phyloP scores from a whole-genome alignment of 2,888 invertebrate species.

The Pharmacophagus antenor region DNA sequence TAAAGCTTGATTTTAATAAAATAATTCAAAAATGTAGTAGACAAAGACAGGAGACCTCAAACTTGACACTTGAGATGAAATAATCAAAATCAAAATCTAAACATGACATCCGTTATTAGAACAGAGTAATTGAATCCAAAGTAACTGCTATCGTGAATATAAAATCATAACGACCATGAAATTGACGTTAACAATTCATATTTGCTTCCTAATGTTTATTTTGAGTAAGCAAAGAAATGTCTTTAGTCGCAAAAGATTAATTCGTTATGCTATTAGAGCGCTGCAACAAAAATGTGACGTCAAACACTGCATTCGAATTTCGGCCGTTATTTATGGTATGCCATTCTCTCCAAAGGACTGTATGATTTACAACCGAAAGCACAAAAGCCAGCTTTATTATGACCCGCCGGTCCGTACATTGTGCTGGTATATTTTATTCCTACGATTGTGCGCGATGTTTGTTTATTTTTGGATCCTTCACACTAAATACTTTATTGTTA shows the following conservation, averaged over 20 bases:
- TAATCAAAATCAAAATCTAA: too few species aligned
- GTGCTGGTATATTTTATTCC: slow-evolving; percentile 73
- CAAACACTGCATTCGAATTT: slow-evolving; percentile 66
- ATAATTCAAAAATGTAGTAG: too few species aligned
- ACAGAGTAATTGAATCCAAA: too few species aligned
- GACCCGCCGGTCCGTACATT: slow-evolving; percentile 75
- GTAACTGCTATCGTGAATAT: background rate
- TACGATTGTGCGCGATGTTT: slow-evolving; percentile 71
- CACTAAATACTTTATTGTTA: slow-evolving; percentile 73
- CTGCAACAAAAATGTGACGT: slow-evolving; percentile 58
- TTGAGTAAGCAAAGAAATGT: slow-evolving; percentile 47
- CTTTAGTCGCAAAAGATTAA: slow-evolving; percentile 70
- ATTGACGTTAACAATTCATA: background rate
- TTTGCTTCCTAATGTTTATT: background rate
- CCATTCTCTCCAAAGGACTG: slow-evolving; percentile 76
- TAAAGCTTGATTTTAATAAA: too few species aligned
- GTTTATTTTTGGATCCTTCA: slow-evolving; percentile 77
- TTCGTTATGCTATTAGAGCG: slow-evolving; percentile 72
- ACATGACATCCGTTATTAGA: too few species aligned
- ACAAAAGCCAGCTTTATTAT: slow-evolving; percentile 79
- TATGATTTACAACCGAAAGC: slow-evolving; percentile 74
- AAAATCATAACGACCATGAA: background rate
- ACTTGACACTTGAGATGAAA: too few species aligned
- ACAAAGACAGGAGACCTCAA: too few species aligned
- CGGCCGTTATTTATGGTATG: slow-evolving; percentile 73